Base-by-base conservation (phyloP, 2,113 vertebrate species). In the Tinamus guttatus region DNA sequence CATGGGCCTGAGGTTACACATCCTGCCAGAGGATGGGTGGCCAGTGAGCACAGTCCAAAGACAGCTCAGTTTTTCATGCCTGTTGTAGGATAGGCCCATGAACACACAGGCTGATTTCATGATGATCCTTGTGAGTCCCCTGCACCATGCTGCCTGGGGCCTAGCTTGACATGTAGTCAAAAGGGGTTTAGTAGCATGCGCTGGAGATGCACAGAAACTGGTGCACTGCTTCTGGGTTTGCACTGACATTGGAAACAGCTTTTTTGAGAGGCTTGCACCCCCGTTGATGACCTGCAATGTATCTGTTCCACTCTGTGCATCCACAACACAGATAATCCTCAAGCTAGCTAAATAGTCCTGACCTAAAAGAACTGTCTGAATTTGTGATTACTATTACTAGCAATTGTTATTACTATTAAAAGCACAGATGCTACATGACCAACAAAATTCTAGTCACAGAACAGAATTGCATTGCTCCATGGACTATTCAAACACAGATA, bases 371-470 rank as follows among this genome's bases (percentile, higher is more conserved):
- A 58, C 54, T 58, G 9, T 32, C 30, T 58, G 54, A 58, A 58
- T 32, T 58, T 11, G 54, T 58, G 54, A 11, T 58, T 58, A 58
- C 54, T 58, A 32, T 58, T 58, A 32, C 54, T 36, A 51, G n/a
- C 24, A 36, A 27, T 25, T 11, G 49, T 25, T 36, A 51, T n/a
- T 51, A 27, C 24, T 51, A 13, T 30, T 19, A 5, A 4, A 4
- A 78, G 19, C 36, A 75, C n/a, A 36, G 52, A 8, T 25, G 40
- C 17, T 22, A 2, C 0, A 0, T 18, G 5, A 47, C 8, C 22
- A 43, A 20, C 9, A 22, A 38, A 6, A 32, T n/a, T 6, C 27
- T 13, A 34, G 38, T 14, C 38, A 38, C 25, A 8, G 19, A 52
- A 8, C 18, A 16, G 28, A 38, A n/a, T 1, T 63, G 20, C 7